Evolutionary conservation across 2,888 invertebrate species (phyloP).

Genomic region (Venusia cambrica): DNA sequence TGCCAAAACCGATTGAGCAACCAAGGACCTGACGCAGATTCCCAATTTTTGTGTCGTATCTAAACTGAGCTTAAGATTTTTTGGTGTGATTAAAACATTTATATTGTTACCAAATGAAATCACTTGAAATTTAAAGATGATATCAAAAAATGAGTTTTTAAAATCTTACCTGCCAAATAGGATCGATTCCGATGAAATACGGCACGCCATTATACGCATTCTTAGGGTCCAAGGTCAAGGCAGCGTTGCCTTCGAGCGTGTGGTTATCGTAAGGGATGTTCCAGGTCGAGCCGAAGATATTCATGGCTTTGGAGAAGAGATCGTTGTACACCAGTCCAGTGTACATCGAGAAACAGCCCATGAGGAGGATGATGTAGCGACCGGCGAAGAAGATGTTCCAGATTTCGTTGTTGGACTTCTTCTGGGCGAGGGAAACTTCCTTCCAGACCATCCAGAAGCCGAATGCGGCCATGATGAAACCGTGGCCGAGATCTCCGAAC

Average conservation of each 20-base stretch:
- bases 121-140: no score
- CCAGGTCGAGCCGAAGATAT: conserved; percentile 97
- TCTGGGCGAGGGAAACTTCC: conserved; percentile 87
- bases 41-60: no score
- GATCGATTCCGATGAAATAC: conserved; percentile 95
- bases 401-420: conserved; percentile 90
- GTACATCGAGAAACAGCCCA: conserved; percentile 99
- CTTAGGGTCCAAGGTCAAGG: conserved; percentile 85
- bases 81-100: no score
- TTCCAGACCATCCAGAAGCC: conserved; percentile 89
- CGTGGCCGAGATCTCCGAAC: conserved; percentile 98
- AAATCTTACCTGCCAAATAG: conserved; percentile 85
- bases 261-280: conserved; percentile 76
- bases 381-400: conserved; percentile 99
- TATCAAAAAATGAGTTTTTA: no score
- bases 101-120: no score
- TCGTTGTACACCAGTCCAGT: conserved; percentile 99
- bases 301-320: conserved; percentile 96
- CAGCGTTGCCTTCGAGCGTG: conserved; percentile 66
- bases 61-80: no score
- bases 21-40: no score
- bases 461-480: conserved; percentile 89
- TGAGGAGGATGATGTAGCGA: conserved; percentile 97
- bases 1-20: no score
- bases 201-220: conserved; percentile 81